Evolutionary conservation across 2,888 invertebrate species (phyloP), one percentile per base, ranked within the genome.

Genomic region (Osmoderma eremita): DNA sequence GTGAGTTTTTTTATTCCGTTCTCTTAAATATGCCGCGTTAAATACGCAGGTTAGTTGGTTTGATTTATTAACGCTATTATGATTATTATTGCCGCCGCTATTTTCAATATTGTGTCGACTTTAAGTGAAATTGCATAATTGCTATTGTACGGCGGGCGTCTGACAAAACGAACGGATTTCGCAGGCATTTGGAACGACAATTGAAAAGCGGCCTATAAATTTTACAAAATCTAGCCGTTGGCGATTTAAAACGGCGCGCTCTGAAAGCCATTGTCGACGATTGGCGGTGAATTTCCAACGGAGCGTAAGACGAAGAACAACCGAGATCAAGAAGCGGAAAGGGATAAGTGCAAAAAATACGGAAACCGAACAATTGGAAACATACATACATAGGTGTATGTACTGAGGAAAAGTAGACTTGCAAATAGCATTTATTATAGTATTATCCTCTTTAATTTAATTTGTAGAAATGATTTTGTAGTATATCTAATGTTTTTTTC

Each of bases 101-200:
- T 18, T 42, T 42, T 42, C 20, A 48, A 48, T 48, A 17, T 20
- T 8, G 48, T 20, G 1, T 18, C 30, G 4, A 18, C 20, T 18
- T 48, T 48, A 15, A 48, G 17, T 20, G 50, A 61, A 45, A 61
- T 61, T 61, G 45, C 58, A 45, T 61, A 61, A 61, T 45, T 45
- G 36, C 58, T 15, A 61, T 61, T 61, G 58, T 61, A 45, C 45
- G 30, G 17, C 24, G 45, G 30, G 17, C 24, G 45, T 30, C 58
- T 22, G 17, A 22, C 3, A 20, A 58, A 61, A 45, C 45, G 58
- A 61, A 61, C 58, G 58, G 30, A 61, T 61, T 45, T 61, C 36
- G n/a, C 58, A 61, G 45, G 58, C 45, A 61, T 61, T 61, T 61
- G 58, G 58, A 61, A 61, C 30, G 30, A 30, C 58, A 61, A 61